Base-by-base conservation (phyloP, 2,888 invertebrate species). In the Coronaproctus castanopsis region DNA sequence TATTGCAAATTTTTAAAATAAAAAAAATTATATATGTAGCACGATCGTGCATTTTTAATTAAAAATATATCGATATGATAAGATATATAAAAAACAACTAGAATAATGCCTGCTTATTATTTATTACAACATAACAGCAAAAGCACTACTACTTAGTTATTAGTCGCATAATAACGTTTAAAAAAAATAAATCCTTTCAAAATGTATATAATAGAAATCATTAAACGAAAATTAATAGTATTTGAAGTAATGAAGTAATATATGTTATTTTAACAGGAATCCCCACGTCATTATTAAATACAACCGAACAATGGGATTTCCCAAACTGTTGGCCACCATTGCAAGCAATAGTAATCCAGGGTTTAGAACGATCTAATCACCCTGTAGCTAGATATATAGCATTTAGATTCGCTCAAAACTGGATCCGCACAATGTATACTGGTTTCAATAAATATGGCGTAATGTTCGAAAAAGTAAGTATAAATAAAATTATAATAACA, bases 371-470 rank as follows among this genome's bases (percentile, higher is more conserved):
- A 14, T 63, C 63, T 14, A 52, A 58, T 21, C 60, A 69, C 58
- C 66, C 67, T 2, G 67, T 68, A 62, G 71, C 70, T 2, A 64
- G 69, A 53, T 61, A 64, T 14, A 53, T 71, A n/a, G 73, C 73
- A 2, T 66, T 66, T 54, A 63, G 69, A 50, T 63, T 75, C 56
- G 73, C 74, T 1, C 65, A 70, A 20, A 70, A 70, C 57, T 76
- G 75, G 75, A 65, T 69, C 21, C 61, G 62, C 49, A 68, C 67
- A 52, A 70, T 68, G 61, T 70, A 67, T 63, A 62, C 65, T 48
- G 67, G 67, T 23, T 70, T 65, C 56, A n/a, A 24, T 8, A 57
- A 64, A 19, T 62, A 66, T 1, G 66, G 67, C 54, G 66, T 66
- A 54, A 71, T 71, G 71, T 70, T 69, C 63, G 71, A 71, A 62